Conservation (phyloP, 2,888 invertebrate species). For the Pemphredon lugubris region DNA sequence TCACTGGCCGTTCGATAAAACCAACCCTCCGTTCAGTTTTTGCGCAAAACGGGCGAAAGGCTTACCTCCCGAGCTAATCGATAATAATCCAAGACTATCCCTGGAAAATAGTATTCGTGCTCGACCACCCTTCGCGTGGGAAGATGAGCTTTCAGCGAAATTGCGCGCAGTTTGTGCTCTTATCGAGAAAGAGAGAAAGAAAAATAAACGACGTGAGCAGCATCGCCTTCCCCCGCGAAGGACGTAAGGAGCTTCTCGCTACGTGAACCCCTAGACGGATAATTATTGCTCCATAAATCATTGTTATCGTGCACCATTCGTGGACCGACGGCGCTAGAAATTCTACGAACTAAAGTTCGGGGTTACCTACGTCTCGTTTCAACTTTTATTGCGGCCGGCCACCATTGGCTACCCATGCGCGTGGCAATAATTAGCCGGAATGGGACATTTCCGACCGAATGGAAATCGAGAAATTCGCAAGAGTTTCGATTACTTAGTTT, state of each 20-base stretch:
- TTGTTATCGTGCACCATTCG: slow-evolving; percentile 59
- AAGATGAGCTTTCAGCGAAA: too few species aligned
- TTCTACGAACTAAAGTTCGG: slow-evolving; percentile 47
- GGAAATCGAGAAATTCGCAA: too few species aligned
- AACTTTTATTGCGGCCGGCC: slow-evolving; percentile 46
- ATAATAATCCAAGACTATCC: too few species aligned
- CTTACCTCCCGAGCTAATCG: too few species aligned
- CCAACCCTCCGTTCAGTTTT: too few species aligned
- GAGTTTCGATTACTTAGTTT: too few species aligned
- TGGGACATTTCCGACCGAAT: background rate
- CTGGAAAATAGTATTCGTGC: too few species aligned
- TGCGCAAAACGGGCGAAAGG: too few species aligned
- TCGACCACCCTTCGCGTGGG: too few species aligned
- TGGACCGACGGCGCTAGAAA: slow-evolving; percentile 23
- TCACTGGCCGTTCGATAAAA: too few species aligned
- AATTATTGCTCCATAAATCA: slow-evolving; percentile 67
- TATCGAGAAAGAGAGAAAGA: slow-evolving; percentile 6
- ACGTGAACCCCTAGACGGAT: slow-evolving; percentile 47
- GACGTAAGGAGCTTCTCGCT: slow-evolving; percentile 31
- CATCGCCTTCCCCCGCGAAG: slow-evolving; percentile 4
- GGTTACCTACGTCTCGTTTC: slow-evolving; percentile 47
- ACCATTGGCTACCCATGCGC: too few species aligned
- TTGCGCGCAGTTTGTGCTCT: too few species aligned
- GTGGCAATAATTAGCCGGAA: slow-evolving; percentile 39
- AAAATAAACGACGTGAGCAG: slow-evolving; percentile 14